Evolutionary conservation across 2,113 vertebrate genomes (phyloP).

Genomic region (Erinaceus europaeus): DNA sequence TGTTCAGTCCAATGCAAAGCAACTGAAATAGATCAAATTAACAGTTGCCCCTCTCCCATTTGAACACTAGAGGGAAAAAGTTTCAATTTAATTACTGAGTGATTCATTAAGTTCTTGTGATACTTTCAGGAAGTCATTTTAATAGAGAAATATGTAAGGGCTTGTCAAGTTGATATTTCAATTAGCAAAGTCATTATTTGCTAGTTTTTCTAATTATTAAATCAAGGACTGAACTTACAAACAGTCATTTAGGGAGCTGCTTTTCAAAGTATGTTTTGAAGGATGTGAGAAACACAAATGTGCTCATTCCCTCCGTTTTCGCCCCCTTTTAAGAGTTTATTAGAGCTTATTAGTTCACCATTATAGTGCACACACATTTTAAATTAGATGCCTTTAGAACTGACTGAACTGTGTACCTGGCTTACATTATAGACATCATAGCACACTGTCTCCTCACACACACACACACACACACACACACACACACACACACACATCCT

Average conservation of each 20-base stretch:
- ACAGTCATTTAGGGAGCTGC: not conserved
- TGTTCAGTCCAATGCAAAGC: too few relatives aligned
- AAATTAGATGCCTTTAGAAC: conserved; percentile 1
- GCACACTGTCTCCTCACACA: not conserved
- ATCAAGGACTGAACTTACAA: conserved; percentile 22
- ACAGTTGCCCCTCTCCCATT: not conserved
- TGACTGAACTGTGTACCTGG: conserved; percentile 30
- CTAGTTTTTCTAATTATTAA: conserved; percentile 52
- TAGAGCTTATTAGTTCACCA: conserved; percentile 8
- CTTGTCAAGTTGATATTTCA: conserved; percentile 54
- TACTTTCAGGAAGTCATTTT: conserved; percentile 50
- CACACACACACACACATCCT: too few relatives aligned
- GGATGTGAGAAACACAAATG: conserved; percentile 49
- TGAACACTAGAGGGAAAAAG: conserved; percentile 32
- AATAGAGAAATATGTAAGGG: conserved; percentile 52
- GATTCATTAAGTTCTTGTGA: conserved; percentile 51
- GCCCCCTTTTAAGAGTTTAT: too few relatives aligned
- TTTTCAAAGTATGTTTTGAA: conserved; percentile 51
- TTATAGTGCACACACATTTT: not conserved
- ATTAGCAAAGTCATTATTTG: conserved; percentile 56
- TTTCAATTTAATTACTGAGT: conserved; percentile 59
- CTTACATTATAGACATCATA: not conserved
- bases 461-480: not conserved
- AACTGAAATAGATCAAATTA: too few relatives aligned
- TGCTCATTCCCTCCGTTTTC: not conserved